Evolutionary conservation across 2,797 vertebrate genomes (phyloP).

Genomic region (Bradypodion pumilum): DNA sequence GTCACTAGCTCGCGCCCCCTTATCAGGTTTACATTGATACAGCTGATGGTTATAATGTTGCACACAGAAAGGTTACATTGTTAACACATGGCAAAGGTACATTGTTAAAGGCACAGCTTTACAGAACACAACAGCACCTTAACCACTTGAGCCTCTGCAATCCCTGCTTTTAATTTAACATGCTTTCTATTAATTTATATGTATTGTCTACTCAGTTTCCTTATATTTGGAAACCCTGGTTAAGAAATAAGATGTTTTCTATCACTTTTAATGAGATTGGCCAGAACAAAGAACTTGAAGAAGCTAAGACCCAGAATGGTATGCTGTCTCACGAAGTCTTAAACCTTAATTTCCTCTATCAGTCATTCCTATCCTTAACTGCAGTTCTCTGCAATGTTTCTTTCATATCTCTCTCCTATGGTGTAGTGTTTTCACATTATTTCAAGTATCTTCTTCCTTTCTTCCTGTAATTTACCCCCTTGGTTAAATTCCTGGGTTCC

Average conservation of each 20-base stretch:
- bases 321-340: not conserved
- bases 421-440: constrained; percentile 34
- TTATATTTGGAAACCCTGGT: not conserved
- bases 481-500: constrained; percentile 16
- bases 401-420: not conserved
- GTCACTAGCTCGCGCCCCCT: no score
- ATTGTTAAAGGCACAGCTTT: no score
- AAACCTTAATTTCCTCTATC: not conserved
- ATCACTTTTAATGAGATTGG: not conserved
- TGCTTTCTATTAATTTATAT: not conserved
- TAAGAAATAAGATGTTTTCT: not conserved
- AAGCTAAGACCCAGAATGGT: not conserved
- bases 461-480: constrained; percentile 11
- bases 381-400: not conserved
- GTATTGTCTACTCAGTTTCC: not conserved
- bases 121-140: no score
- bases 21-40: no score
- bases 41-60: no score
- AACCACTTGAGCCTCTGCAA: no score
- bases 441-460: constrained; percentile 13
- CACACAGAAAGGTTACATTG: no score
- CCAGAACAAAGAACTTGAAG: not conserved
- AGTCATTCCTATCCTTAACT: not conserved
- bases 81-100: no score
- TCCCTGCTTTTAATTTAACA: not conserved